Conservation (phyloP, 2,888 invertebrate genomes). For the Athalia rosae region DNA sequence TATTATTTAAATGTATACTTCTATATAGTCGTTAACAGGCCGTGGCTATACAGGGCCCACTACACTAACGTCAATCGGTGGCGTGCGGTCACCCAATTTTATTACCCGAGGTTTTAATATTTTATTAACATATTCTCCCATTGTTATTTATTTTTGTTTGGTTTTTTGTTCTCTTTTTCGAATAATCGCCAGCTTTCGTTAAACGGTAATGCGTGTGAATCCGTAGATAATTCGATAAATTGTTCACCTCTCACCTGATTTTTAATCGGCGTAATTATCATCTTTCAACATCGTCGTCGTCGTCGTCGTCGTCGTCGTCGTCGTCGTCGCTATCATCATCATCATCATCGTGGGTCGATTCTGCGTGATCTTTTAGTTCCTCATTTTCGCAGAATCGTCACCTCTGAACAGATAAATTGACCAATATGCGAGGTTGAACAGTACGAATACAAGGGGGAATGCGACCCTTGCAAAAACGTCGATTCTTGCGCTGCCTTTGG, state of each 20-base stretch:
- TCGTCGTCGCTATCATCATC: constrained; percentile 1
- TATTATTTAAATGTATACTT: constrained; percentile 45
- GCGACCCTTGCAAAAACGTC: constrained; percentile 95
- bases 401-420: constrained; percentile 86
- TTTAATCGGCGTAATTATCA: too few relatives aligned
- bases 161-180: constrained; percentile 2
- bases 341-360: not conserved
- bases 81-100: constrained; percentile 69
- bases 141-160: not conserved
- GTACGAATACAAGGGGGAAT: constrained; percentile 92
- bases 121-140: not conserved
- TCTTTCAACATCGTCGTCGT: not conserved
- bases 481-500: constrained; percentile 79
- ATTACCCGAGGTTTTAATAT: constrained; percentile 24
- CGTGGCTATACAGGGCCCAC: constrained; percentile 73
- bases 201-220: too few relatives aligned
- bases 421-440: constrained; percentile 95
- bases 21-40: constrained; percentile 67
- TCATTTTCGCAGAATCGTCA: constrained; percentile 71
- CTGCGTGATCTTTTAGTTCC: not conserved
- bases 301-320: not conserved
- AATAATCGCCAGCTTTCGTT: too few relatives aligned
- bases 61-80: constrained; percentile 64
- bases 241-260: too few relatives aligned
- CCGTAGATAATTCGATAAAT: too few relatives aligned